phyloP scores from a whole-genome alignment of 2,113 vertebrate species.

The Nibea coibor region DNA sequence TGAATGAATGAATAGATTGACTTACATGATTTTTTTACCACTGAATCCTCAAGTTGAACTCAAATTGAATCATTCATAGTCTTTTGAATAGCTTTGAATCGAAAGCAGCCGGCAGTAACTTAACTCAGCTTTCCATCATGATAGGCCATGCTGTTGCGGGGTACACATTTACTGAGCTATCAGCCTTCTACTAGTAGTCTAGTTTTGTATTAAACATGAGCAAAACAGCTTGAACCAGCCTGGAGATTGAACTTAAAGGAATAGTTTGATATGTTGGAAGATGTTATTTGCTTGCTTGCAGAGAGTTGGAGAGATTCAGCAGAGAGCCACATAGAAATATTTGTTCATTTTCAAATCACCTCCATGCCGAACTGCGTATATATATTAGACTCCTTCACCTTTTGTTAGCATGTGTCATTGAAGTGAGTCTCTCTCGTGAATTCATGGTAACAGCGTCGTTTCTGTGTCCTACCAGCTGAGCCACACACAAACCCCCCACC shows the following conservation, averaged over 20 bases:
- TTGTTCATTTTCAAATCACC: no score
- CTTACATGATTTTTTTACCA: background rate
- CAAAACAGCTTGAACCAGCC: background rate
- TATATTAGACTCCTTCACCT: background rate
- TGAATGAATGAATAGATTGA: background rate
- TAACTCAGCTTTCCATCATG: background rate
- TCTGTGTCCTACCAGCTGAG: slow-evolving; percentile 45
- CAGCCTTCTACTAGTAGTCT: background rate
- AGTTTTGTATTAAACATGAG: background rate
- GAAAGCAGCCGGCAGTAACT: background rate
- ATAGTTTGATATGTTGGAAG: background rate
- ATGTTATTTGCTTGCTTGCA: no score
- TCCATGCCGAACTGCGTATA: background rate
- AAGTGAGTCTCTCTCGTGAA: slow-evolving; percentile 5
- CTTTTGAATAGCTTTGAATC: background rate
- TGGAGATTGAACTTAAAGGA: background rate
- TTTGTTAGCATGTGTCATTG: background rate
- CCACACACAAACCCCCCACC: slow-evolving; percentile 47
- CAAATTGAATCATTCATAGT: background rate
- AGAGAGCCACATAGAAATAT: background rate
- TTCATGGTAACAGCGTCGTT: background rate
- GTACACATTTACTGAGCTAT: no score
- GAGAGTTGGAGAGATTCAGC: background rate
- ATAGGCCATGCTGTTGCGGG: background rate
- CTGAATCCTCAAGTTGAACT: background rate